These are phyloP conservation scores for Sciurus carolinensis DNA, from an alignment of 2,797 vertebrate species.

Conservation along the genomic window DNA sequence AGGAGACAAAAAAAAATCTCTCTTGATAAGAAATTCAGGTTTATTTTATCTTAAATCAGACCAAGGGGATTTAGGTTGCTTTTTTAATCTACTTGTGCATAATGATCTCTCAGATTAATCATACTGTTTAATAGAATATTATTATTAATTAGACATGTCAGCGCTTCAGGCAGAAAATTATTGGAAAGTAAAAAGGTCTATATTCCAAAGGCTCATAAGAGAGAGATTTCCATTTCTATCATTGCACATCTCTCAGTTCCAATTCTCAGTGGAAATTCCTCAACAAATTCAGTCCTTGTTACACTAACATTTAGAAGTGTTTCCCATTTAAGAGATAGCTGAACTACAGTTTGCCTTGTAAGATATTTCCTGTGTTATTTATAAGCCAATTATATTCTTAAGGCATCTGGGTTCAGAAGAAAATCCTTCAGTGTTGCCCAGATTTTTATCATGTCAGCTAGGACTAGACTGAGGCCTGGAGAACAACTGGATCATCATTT, in stretches of 20 bases:
- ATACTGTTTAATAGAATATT: slow-evolving; percentile 79
- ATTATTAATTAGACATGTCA: slow-evolving; percentile 84
- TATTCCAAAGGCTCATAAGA: slow-evolving; percentile 65
- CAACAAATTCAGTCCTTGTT: slow-evolving; percentile 62
- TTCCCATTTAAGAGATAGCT: slow-evolving; percentile 52
- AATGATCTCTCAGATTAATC: slow-evolving; percentile 81
- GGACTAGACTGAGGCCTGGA: neutral
- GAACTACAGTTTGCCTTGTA: slow-evolving; percentile 50
- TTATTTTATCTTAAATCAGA: slow-evolving; percentile 83
- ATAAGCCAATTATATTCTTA: slow-evolving; percentile 58
- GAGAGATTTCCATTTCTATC: slow-evolving; percentile 75
- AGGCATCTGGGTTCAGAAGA: neutral
- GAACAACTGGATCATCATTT: slow-evolving; percentile 9
- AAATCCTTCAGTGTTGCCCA: neutral
- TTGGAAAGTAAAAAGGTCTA: slow-evolving; percentile 76
- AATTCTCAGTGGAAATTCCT: slow-evolving; percentile 73
- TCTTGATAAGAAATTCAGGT: slow-evolving; percentile 71
- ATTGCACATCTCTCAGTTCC: slow-evolving; percentile 58
- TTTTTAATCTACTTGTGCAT: slow-evolving; percentile 84
- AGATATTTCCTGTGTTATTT: slow-evolving; percentile 52
- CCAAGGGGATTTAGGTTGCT: slow-evolving; percentile 79
- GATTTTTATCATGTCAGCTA: slow-evolving; percentile 55
- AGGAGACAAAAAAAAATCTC: slow-evolving; percentile 33
- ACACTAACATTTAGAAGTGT: slow-evolving; percentile 62
- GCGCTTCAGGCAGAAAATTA: slow-evolving; percentile 82